Base-by-base conservation (phyloP, 2,113 vertebrate species). In the Hyperopisus bebe region DNA sequence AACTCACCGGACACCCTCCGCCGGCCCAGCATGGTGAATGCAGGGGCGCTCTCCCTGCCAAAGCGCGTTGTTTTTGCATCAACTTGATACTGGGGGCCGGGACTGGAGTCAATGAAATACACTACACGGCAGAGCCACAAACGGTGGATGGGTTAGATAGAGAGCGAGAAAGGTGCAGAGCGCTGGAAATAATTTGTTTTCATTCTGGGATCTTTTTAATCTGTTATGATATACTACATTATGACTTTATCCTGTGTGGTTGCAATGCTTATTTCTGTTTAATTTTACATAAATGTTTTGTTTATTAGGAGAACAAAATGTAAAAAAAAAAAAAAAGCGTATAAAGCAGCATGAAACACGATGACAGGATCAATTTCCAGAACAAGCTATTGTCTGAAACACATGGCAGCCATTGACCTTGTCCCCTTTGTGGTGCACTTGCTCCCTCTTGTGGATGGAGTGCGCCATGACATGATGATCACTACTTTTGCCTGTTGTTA, bases 61-160 rank as follows among this genome's bases (percentile, higher is more conserved):
- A 97, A 98, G 3, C 97, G 96, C 0, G 97, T 98, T 24, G 97
- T 91, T 24, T 95, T 96, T 0, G 95, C 93, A 3, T 96, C 96
- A 89, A 98, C 89, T 35, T 95, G 95, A 92, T 98, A 98, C 90
- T 94, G 92, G 0, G 98, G 98, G 35, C 98, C 98, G 0, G 98
- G 98, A 89, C 97, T 97, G 89, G 94, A 93, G 87, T 97, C 96
- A 39, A 94, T 95, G 9, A 93, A 94, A 42, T 95, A 91, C 89
- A 94, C 97, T 98, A 88, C 0, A 90, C 50, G 91, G 10, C 42
- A 83, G 31, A 35, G 10, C 31, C 35, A 91, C 35, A 58, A n/a
- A 31, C 35, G 80, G 70, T 89, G 8, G 83, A 85, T 1, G 77
- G 42, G 39, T 83, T 55, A 86, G 1, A 44, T 15, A 77, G 66